Conservation (phyloP, 2,888 invertebrate species). For the Tiliacea aurago region DNA sequence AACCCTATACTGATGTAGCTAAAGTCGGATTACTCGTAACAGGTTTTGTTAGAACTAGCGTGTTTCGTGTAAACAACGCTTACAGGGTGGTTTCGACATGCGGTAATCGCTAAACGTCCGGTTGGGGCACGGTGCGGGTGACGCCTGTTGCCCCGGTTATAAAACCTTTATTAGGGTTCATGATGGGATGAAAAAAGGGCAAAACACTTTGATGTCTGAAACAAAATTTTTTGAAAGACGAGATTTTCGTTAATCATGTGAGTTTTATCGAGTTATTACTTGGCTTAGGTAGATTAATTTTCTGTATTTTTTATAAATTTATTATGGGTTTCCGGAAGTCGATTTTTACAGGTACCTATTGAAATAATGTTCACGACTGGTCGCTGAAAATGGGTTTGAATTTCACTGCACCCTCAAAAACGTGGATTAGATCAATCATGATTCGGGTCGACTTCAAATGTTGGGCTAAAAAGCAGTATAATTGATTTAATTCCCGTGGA, state of each 20-base stretch:
- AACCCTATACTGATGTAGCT: background rate
- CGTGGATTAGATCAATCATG: background rate
- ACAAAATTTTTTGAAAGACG: slow-evolving; percentile 58
- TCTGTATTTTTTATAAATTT: background rate
- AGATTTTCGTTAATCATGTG: slow-evolving; percentile 36
- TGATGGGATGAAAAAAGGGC: slow-evolving; percentile 66
- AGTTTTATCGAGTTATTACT: slow-evolving; percentile 2
- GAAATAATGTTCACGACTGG: background rate
- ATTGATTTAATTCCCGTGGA: too few relatives aligned
- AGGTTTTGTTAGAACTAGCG: slow-evolving; percentile 55
- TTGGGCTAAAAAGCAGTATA: too few relatives aligned
- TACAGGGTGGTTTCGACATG: slow-evolving; percentile 71
- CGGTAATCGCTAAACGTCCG: slow-evolving; percentile 72
- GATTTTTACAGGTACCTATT: background rate
- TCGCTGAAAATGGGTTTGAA: background rate
- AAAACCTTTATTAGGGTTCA: slow-evolving; percentile 75
- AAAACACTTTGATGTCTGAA: slow-evolving; percentile 67
- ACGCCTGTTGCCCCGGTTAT: slow-evolving; percentile 74
- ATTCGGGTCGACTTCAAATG: too few relatives aligned
- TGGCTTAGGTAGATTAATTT: background rate
- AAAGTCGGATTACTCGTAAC: slow-evolving; percentile 39
- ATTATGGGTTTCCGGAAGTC: background rate
- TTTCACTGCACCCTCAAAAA: background rate
- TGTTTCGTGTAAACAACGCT: slow-evolving; percentile 68
- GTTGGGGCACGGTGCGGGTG: slow-evolving; percentile 50